Evolutionary conservation across 2,113 vertebrate species (phyloP).

Genomic region (Orycteropus afer): DNA sequence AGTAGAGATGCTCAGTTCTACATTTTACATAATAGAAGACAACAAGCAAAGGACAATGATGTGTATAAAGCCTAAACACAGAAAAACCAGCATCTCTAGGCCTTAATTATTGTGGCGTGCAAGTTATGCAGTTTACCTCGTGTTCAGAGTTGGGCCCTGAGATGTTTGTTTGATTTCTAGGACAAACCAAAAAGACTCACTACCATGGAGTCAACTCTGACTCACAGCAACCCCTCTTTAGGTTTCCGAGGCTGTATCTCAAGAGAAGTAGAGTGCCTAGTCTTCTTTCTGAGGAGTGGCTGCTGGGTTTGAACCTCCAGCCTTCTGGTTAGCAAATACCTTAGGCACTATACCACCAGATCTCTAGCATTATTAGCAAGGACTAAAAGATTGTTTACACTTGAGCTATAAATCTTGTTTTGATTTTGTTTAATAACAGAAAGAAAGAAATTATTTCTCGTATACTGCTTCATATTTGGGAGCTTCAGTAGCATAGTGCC

Average conservation of each 20-base stretch:
- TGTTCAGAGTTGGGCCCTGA: neutral
- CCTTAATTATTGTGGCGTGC: neutral
- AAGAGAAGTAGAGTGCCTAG: too few species aligned
- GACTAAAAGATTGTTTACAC: neutral
- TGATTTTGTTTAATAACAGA: neutral
- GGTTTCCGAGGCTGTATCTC: too few species aligned
- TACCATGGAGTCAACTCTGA: too few species aligned
- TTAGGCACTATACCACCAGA: too few species aligned
- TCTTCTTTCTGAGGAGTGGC: too few species aligned
- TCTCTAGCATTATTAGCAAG: neutral
- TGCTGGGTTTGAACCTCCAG: too few species aligned
- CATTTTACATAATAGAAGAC: neutral
- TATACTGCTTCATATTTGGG: neutral
- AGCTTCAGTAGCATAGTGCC: too few species aligned
- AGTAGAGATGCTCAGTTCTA: neutral
- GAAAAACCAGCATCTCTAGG: neutral
- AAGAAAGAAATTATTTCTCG: slow-evolving; percentile 23
- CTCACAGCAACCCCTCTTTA: too few species aligned
- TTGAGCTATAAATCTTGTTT: slow-evolving; percentile 35
- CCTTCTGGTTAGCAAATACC: too few species aligned
- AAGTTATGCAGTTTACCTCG: neutral
- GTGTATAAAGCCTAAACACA: neutral
- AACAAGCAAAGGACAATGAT: neutral
- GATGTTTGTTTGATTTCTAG: neutral
- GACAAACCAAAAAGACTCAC: too few species aligned